Base-by-base conservation (phyloP, 2,797 vertebrate genomes). In the Pseudochromis fuscus region DNA sequence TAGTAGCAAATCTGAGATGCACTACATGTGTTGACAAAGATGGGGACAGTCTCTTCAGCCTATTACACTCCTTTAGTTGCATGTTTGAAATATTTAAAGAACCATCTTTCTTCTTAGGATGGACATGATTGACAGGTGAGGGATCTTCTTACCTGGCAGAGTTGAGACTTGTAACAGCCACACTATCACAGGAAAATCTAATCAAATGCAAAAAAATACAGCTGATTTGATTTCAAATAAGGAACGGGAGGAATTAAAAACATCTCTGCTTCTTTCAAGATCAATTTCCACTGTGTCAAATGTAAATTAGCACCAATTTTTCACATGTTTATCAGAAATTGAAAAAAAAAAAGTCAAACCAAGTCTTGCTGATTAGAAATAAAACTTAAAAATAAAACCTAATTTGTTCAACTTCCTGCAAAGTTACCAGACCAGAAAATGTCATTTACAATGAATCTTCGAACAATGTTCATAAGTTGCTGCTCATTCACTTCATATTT, bases 231-330 rank as follows among this genome's bases (percentile, higher is more conserved):
- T n/a, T 42, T 42, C 5, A 53, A 49, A 19, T 2, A 73, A 49
- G 24, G 9, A 24, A 35, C n/a, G 4, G 0, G 0, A 58, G n/a
- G 38, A 35, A 28, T 19, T 2, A 23, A 57, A 57, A 40, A 42
- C 53, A 46, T 40, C 48, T 59, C 50, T 49, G 55, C 67, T 72
- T 69, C 6, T 75, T 84, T 78, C 30, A 50, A 65, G 31, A 69
- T 73, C 53, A 69, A 56, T 72, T 76, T 77, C 56, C 19, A 51
- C 50, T 67, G 28, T 75, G 56, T 62, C 50, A 71, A 64, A 80
- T 70, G 57, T 72, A 55, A 59, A 60, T 60, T 46, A 61, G 28
- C 31, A 25, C 37, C 52, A 55, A 77, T 37, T 67, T 45, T 72
- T 83, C 64, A 69, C 72, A 30, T 49, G 11, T 50, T 63, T 38